Conservation (phyloP, 2,113 vertebrate genomes). For the Capreolus pygargus region DNA sequence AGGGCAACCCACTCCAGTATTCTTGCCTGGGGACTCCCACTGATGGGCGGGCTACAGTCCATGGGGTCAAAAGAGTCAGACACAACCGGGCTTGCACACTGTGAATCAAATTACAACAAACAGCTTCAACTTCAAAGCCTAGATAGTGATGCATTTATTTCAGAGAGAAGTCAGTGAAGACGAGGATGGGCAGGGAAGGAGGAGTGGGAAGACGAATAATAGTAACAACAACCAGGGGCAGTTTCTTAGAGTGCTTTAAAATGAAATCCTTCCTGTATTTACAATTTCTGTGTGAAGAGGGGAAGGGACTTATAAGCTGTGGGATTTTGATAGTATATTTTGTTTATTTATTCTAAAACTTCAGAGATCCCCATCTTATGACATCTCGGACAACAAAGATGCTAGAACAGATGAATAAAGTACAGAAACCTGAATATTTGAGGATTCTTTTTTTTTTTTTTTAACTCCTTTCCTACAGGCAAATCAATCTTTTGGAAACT, state of each 20-base stretch:
- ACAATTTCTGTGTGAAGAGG: neutral
- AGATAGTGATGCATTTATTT: neutral
- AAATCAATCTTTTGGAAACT: neutral
- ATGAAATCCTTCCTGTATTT: neutral
- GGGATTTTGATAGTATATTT: neutral
- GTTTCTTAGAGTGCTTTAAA: neutral
- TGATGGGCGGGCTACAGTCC: neutral
- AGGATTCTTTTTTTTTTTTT: neutral
- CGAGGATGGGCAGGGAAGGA: neutral
- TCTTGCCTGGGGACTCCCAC: neutral
- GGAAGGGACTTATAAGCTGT: neutral
- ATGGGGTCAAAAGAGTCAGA: neutral
- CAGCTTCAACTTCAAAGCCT: neutral
- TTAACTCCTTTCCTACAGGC: neutral
- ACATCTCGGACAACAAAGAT: neutral
- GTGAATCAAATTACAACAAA: neutral
- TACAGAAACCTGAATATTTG: neutral
- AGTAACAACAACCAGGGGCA: neutral
- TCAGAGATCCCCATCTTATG: neutral
- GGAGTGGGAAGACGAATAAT: neutral
- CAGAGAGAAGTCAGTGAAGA: neutral
- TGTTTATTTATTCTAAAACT: neutral
- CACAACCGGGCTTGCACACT: neutral
- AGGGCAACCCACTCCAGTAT: neutral
- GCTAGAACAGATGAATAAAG: neutral